Evolutionary conservation across 2,797 vertebrate genomes (phyloP).

Genomic region (Chaetodon trifasciatus): DNA sequence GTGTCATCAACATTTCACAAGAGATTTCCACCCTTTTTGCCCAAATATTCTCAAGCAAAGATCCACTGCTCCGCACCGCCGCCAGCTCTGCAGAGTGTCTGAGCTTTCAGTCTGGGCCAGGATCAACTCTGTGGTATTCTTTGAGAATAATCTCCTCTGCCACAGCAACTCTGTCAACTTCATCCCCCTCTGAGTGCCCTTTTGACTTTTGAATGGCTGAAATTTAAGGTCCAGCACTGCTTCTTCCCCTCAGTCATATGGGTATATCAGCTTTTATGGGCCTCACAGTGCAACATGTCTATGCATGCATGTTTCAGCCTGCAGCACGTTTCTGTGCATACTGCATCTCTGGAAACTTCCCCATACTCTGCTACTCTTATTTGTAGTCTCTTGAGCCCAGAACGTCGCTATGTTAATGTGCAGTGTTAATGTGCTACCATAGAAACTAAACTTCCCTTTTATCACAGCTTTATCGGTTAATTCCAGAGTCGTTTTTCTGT

Average conservation of each 20-base stretch:
- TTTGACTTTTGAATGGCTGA: background rate
- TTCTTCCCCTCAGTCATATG: background rate
- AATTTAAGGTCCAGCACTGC: background rate
- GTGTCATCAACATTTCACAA: conserved; percentile 19
- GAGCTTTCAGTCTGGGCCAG: background rate
- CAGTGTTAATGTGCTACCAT: background rate
- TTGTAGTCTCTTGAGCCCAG: background rate
- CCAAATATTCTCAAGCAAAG: conserved; percentile 20
- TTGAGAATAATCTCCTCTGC: background rate
- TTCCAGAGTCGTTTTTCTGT: background rate
- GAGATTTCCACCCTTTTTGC: conserved; percentile 20
- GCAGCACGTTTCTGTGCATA: background rate
- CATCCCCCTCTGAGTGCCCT: background rate
- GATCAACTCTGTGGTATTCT: conserved; percentile 9
- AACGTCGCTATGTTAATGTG: background rate
- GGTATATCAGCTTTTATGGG: background rate
- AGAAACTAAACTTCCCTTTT: background rate
- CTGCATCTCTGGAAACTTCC: conserved; percentile 6
- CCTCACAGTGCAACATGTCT: background rate
- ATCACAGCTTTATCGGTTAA: background rate
- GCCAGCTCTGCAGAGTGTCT: conserved; percentile 15
- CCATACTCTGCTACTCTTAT: background rate
- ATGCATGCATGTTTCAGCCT: background rate
- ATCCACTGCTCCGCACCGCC: background rate
- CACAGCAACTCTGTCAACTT: background rate